These are phyloP conservation scores for Paragorgia papillata DNA, from an alignment of 92 coral and sea anemone genomes.

Conservation along the genomic window DNA sequence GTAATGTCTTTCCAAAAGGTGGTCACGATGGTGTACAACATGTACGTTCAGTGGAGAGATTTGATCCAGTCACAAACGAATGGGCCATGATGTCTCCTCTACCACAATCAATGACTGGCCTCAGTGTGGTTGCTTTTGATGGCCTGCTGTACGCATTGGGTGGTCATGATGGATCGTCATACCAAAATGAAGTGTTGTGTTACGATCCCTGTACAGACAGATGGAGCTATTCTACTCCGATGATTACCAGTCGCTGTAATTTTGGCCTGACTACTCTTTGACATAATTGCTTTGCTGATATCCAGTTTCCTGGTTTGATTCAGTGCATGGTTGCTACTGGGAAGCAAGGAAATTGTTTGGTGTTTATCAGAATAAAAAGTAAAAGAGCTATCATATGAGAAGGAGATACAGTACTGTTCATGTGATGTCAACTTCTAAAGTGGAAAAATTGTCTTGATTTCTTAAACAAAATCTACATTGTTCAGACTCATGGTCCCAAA, in stretches of 20 bases:
- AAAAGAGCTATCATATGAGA: no score
- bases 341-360: no score
- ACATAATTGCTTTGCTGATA: not conserved
- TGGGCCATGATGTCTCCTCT: constrained; percentile 89
- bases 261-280: constrained; percentile 82
- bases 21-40: constrained; percentile 94
- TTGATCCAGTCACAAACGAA: constrained; percentile 87
- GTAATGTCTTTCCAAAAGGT: constrained; percentile 49
- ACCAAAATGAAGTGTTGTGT: constrained; percentile 76
- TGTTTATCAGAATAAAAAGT: no score
- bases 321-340: no score
- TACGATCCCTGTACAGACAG: constrained; percentile 68
- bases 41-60: constrained; percentile 82
- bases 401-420: no score
- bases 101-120: constrained; percentile 80
- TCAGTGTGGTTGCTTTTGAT: constrained; percentile 78
- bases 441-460: no score
- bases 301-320: no score
- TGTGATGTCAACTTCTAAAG: no score
- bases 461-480: no score
- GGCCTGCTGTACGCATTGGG: constrained; percentile 80
- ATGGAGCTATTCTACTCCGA: constrained; percentile 66
- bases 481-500: no score
- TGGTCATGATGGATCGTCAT: constrained; percentile 89
- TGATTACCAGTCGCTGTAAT: constrained; percentile 85